Evolutionary conservation across 2,113 vertebrate species (phyloP).

Genomic region (Emydura subglobosa): DNA sequence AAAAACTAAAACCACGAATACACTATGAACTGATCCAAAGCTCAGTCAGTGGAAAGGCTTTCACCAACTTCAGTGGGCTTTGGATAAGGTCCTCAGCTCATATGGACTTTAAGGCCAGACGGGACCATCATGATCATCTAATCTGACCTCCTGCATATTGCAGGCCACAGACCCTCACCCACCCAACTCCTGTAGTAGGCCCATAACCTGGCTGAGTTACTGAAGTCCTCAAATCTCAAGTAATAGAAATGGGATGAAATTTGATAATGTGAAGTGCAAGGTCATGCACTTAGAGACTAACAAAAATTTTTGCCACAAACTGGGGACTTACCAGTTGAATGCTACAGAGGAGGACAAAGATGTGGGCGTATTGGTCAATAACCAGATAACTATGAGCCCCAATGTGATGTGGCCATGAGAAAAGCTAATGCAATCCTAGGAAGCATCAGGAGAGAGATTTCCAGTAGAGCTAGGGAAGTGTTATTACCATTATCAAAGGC

Average conservation of each 20-base stretch:
- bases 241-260: background rate
- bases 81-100: background rate
- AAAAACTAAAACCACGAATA: background rate
- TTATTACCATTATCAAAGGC: background rate
- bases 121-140: background rate
- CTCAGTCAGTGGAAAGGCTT: background rate
- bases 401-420: background rate
- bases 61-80: rapidly evolving
- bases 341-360: background rate
- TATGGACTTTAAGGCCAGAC: background rate
- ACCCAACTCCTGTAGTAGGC: background rate
- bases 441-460: background rate
- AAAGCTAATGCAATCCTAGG: background rate
- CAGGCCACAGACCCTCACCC: background rate
- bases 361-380: too few species aligned
- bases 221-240: background rate
- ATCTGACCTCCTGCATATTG: background rate
- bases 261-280: background rate
- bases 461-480: background rate
- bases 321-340: background rate
- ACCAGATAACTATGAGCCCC: background rate
- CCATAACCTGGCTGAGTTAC: background rate
- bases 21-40: background rate
- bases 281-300: too few species aligned
- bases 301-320: background rate